phyloP scores from a whole-genome alignment of 2,797 vertebrate genomes.

The Corythornis leucogaster region DNA sequence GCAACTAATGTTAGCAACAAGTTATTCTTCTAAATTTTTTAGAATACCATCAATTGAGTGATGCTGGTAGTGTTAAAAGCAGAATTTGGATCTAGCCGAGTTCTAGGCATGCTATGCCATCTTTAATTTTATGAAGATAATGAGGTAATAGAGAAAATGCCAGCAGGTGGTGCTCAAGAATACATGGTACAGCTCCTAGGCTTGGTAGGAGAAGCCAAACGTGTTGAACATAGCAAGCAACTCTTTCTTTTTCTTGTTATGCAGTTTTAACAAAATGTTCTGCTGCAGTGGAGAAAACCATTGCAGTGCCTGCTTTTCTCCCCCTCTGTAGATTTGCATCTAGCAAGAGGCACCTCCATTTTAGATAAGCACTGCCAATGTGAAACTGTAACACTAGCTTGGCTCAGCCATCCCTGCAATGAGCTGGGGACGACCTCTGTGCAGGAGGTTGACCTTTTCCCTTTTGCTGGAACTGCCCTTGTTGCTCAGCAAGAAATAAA shows the following conservation, averaged over 20 bases:
- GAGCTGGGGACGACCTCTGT: background rate
- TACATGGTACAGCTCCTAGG: background rate
- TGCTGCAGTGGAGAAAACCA: background rate
- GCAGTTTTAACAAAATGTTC: background rate
- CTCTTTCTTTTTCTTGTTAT: background rate
- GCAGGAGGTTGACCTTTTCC: constrained; percentile 48
- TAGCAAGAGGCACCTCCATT: background rate
- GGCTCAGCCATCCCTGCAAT: background rate
- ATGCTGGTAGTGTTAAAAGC: background rate
- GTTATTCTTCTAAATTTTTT: background rate
- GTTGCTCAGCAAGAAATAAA: constrained; percentile 61
- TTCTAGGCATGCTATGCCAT: background rate
- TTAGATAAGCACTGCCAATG: background rate
- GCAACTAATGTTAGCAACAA: background rate
- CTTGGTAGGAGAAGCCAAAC: background rate
- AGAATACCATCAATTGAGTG: rapidly evolving
- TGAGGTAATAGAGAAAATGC: background rate
- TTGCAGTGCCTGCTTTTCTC: background rate
- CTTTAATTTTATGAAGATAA: background rate
- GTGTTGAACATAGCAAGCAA: background rate
- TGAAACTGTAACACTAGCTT: background rate
- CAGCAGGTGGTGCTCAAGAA: constrained; percentile 42
- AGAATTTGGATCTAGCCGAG: background rate
- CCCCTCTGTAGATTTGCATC: background rate
- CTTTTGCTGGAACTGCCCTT: constrained; percentile 19